phyloP scores from a whole-genome alignment of 2,888 invertebrate genomes.

The Stramonita haemastoma region DNA sequence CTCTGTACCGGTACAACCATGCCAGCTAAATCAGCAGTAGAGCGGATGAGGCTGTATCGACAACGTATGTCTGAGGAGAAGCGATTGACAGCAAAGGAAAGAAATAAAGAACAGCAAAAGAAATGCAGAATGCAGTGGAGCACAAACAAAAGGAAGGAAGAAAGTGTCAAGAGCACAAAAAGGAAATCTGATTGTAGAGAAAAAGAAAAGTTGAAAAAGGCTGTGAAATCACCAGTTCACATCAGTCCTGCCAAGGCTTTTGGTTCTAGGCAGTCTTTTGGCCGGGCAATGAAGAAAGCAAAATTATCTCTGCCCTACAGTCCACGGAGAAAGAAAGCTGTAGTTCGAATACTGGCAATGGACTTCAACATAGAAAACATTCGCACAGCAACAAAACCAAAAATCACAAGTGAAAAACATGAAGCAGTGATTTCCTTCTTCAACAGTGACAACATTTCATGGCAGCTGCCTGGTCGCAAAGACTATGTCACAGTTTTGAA shows the following conservation, averaged over 20 bases:
- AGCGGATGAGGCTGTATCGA: slow-evolving; percentile 5
- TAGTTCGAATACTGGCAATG: not conserved
- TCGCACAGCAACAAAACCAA: not conserved
- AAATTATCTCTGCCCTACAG: not conserved
- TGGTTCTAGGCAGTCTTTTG: slow-evolving; percentile 10
- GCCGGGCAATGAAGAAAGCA: not conserved
- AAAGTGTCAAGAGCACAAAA: too few relatives aligned
- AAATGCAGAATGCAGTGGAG: not conserved
- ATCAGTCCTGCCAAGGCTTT: not conserved
- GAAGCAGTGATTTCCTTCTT: slow-evolving; percentile 7
- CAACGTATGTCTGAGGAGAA: slow-evolving; percentile 1
- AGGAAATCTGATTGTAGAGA: slow-evolving; percentile 4
- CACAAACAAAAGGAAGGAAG: too few relatives aligned
- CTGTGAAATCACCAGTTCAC: slow-evolving; percentile 4
- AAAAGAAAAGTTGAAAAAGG: slow-evolving; percentile 12
- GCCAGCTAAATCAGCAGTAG: slow-evolving; percentile 10
- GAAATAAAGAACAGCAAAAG: not conserved
- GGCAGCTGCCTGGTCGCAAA: slow-evolving; percentile 6
- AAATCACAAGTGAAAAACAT: slow-evolving; percentile 9
- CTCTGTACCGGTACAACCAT: slow-evolving; percentile 6
- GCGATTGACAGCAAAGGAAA: not conserved
- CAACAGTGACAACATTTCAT: slow-evolving; percentile 15
- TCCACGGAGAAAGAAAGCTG: not conserved
- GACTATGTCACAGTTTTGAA: slow-evolving; percentile 15
- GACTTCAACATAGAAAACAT: slow-evolving; percentile 1